Base-by-base conservation (phyloP, 2,797 vertebrate genomes). In the Alectoris magna region DNA sequence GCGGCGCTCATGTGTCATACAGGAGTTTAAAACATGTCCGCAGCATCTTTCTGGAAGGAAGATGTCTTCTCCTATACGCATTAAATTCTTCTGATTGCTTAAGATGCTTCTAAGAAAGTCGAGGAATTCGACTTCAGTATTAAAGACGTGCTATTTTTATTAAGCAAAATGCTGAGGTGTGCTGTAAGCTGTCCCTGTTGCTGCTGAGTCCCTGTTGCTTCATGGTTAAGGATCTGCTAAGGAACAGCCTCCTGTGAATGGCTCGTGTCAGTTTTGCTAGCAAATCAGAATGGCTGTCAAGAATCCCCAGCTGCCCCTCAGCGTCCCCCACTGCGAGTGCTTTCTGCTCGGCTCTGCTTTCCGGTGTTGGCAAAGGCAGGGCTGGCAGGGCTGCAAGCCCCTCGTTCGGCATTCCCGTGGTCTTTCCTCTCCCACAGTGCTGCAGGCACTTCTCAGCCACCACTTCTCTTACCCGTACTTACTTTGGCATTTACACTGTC, bases 1-100 rank as follows among this genome's bases (percentile, higher is more conserved):
- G 22, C 41, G 3, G 34, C 2, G 1, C 60, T 11, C 3, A 0
- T 13, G 2, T 4, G 5, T 19, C 14, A 2, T 5, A 0, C 23
- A 1, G 12, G 36, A 18, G 18, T 0, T 29, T 17, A 12, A 0
- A 7, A 11, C 34, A 15, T 27, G 26, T 63, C 38, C 6, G 9
- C 18, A 14, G 39, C 9, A 14, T 6, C 41, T 38, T 51, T 48
- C 7, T 10, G 38, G 48, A 41, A 53, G 39, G 26, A 31, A 80
- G 4, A 31, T 44, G 64, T 84, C 48, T 49, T 6, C 4, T 15
- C 3, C 22, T 9, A 1, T 31, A 21, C 3, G 0, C 6, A 19
- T 46, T 3, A 39, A 83, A 48, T 21, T 17, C 29, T 43, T n/a
- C 14, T 2, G 6, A 16, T 41, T 77, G n/a, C 14, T 74, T 77